Percentiles rank a stretch among this genome's conserved stretches.
phyloP scores from a whole-genome alignment of 2,797 vertebrate genomes.

The Prionace glauca region DNA sequence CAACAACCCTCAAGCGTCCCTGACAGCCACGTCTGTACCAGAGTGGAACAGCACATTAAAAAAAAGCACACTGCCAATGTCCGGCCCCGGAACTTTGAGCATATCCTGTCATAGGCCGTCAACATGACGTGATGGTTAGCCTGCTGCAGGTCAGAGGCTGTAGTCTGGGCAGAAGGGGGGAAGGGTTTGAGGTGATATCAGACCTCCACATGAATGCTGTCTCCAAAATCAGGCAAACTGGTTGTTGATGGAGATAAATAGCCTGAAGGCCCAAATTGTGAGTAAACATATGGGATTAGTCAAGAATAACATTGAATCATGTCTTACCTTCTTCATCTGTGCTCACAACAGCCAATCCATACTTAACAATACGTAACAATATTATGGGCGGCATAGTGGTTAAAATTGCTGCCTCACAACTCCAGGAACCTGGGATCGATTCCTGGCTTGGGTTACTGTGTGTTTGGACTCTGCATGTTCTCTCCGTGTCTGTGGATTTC shows the following conservation, averaged over 20 bases:
- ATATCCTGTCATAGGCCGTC: background rate
- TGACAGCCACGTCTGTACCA: too few relatives aligned
- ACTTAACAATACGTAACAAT: background rate
- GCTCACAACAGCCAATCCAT: background rate
- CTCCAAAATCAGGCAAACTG: background rate
- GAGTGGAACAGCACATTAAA: background rate
- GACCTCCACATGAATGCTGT: background rate
- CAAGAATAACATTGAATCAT: background rate
- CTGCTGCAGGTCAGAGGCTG: background rate
- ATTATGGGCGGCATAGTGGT: too few relatives aligned
- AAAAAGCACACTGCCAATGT: background rate
- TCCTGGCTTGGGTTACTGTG: too few relatives aligned
- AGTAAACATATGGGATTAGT: background rate
- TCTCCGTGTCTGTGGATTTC: too few relatives aligned
- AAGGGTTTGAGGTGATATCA: background rate
- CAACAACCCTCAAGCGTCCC: background rate
- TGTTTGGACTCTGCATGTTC: too few relatives aligned
- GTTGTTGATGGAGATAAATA: background rate
- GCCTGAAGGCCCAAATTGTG: background rate
- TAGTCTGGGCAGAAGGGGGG: background rate
- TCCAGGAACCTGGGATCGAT: too few relatives aligned
- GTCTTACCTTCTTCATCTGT: background rate
- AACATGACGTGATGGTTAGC: background rate
- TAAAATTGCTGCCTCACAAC: too few relatives aligned
- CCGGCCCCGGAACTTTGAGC: background rate